Conservation (phyloP, 2,888 invertebrate genomes). For the Notocelia uddmanniana region DNA sequence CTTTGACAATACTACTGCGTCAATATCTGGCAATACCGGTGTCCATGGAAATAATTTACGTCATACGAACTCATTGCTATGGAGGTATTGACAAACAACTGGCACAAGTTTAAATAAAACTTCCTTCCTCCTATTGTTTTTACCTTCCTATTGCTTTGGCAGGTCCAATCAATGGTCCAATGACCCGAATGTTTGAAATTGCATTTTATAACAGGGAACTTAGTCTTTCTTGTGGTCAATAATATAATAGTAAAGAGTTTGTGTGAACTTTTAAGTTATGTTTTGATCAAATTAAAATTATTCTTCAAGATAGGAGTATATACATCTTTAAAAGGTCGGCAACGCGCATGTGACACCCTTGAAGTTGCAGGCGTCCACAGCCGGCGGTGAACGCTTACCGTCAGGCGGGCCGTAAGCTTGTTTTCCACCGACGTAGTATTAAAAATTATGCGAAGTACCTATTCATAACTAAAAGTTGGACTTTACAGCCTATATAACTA, state of each 20-base stretch:
- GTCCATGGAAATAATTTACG: not conserved
- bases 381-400: no score
- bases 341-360: no score
- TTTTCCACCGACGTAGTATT: no score
- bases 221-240: no score
- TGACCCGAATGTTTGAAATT: not conserved
- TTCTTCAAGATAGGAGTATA: no score
- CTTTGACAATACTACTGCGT: no score
- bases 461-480: no score
- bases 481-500: no score
- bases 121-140: conserved; percentile 4
- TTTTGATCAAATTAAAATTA: not conserved
- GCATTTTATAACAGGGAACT: not conserved
- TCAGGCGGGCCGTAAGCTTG: no score
- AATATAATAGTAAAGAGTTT: not conserved
- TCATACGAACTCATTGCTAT: not conserved
- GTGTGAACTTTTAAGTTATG: not conserved
- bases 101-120: not conserved
- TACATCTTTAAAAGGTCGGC: no score
- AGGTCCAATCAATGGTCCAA: not conserved
- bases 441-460: no score
- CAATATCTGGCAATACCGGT: not conserved
- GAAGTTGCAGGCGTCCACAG: no score
- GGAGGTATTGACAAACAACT: not conserved
- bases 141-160: not conserved